These are phyloP conservation scores for Microplitis demolitor DNA, from an alignment of 1,140 invertebrate genomes.

Conservation along the genomic window DNA sequence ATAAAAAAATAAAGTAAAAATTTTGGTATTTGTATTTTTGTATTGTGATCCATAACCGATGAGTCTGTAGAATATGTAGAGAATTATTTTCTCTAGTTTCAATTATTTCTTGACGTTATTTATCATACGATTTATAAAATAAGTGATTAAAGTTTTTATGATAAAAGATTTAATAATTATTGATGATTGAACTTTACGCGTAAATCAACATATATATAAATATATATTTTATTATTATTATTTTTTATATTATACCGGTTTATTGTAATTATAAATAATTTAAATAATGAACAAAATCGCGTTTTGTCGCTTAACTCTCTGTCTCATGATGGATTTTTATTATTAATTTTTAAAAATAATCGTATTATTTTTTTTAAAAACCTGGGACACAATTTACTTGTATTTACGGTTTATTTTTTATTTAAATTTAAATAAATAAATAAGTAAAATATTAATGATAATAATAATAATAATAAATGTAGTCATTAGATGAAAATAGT, in stretches of 20 bases:
- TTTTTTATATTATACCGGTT: no score
- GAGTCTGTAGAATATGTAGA: conserved; percentile 38
- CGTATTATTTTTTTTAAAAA: neutral
- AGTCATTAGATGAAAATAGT: conserved; percentile 20
- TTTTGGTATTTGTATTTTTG: conserved; percentile 55
- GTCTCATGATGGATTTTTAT: no score
- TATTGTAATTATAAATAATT: no score
- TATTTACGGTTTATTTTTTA: neutral
- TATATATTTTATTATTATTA: no score
- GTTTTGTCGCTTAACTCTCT: no score
- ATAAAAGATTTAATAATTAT: neutral
- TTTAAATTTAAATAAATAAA: conserved; percentile 2
- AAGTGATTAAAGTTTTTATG: neutral
- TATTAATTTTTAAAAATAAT: no score
- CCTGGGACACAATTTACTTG: conserved; percentile 17
- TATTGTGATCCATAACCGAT: conserved; percentile 39
- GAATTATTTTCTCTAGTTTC: conserved; percentile 27
- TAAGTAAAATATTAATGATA: conserved; percentile 22
- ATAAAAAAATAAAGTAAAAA: conserved; percentile 21
- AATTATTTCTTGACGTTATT: conserved; percentile 21
- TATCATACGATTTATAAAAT: conserved; percentile 13
- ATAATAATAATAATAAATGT: conserved; percentile 31
- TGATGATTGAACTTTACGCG: no score
- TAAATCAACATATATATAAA: no score
- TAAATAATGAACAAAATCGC: no score